Evolutionary conservation across 1,140 invertebrate species (phyloP).

Genomic region (Aphaenogaster ashmeadi): DNA sequence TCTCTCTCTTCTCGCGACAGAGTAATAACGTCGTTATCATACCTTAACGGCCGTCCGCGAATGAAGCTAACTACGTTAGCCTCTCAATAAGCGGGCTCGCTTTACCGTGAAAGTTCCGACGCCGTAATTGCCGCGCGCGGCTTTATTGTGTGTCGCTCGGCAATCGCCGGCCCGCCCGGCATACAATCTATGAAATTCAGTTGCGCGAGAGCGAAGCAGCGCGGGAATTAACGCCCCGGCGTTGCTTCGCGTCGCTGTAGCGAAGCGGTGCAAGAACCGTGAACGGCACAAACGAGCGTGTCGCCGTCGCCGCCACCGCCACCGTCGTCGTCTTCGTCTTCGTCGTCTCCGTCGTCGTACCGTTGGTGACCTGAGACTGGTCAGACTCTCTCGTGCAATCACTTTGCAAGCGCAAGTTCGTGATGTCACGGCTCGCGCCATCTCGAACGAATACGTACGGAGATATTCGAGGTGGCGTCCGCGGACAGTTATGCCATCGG

Average conservation of each 20-base stretch:
- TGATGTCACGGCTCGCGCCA: slow-evolving; percentile 58
- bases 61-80: slow-evolving; percentile 70
- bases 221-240: slow-evolving; percentile 66
- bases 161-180: slow-evolving; percentile 57
- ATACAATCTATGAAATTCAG: slow-evolving; percentile 71
- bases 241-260: slow-evolving; percentile 5
- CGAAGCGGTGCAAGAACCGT: slow-evolving; percentile 32
- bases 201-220: slow-evolving; percentile 42
- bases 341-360: not conserved
- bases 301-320: slow-evolving; percentile 21
- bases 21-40: slow-evolving; percentile 69
- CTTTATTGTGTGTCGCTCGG: slow-evolving; percentile 66
- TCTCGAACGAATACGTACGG: slow-evolving; percentile 64
- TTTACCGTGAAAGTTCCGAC: slow-evolving; percentile 66
- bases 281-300: slow-evolving; percentile 62
- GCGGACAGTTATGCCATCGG: slow-evolving; percentile 31
- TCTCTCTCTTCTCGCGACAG: not conserved
- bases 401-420: slow-evolving; percentile 74
- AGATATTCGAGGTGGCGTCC: slow-evolving; percentile 60
- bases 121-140: slow-evolving; percentile 69
- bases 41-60: slow-evolving; percentile 64
- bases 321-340: not conserved
- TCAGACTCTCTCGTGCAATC: slow-evolving; percentile 54
- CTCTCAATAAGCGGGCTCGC: slow-evolving; percentile 72
- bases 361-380: not conserved